Conservation (phyloP, 2,888 invertebrate species). For the Lasiommata megera region DNA sequence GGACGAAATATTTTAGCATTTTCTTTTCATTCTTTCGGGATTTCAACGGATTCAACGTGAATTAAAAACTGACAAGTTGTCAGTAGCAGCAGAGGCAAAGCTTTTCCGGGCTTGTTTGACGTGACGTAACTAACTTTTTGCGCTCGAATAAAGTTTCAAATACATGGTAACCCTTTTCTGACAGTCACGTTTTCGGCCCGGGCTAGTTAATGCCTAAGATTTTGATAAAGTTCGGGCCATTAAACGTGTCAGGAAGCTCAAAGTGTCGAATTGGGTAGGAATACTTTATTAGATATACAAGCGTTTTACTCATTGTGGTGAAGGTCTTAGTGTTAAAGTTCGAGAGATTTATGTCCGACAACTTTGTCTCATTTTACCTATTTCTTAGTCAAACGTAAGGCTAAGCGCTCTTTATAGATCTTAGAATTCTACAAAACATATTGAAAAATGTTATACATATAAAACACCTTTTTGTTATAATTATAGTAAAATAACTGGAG, state of each 20-base stretch:
- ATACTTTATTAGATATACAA: background rate
- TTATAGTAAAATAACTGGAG: too few relatives aligned
- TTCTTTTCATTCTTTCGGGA: background rate
- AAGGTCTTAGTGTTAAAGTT: background rate
- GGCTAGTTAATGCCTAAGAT: constrained; percentile 5
- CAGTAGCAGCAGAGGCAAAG: constrained; percentile 1
- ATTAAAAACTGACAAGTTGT: constrained; percentile 9
- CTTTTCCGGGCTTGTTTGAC: background rate
- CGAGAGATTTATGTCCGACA: too few relatives aligned
- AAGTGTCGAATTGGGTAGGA: background rate
- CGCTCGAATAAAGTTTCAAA: background rate
- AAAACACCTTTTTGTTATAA: too few relatives aligned
- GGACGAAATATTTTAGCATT: background rate
- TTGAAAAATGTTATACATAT: too few relatives aligned
- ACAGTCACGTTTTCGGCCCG: constrained; percentile 3
- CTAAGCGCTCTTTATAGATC: too few relatives aligned
- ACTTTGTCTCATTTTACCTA: too few relatives aligned
- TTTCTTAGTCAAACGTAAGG: too few relatives aligned
- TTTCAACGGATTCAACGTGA: background rate
- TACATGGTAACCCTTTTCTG: constrained; percentile 6
- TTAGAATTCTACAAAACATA: too few relatives aligned
- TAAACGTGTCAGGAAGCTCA: constrained; percentile 8
- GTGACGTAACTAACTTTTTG: constrained; percentile 10
- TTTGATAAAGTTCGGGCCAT: constrained; percentile 9
- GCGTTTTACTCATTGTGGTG: background rate